Conservation (phyloP, 2,113 vertebrate species). For the Zingel zingel region DNA sequence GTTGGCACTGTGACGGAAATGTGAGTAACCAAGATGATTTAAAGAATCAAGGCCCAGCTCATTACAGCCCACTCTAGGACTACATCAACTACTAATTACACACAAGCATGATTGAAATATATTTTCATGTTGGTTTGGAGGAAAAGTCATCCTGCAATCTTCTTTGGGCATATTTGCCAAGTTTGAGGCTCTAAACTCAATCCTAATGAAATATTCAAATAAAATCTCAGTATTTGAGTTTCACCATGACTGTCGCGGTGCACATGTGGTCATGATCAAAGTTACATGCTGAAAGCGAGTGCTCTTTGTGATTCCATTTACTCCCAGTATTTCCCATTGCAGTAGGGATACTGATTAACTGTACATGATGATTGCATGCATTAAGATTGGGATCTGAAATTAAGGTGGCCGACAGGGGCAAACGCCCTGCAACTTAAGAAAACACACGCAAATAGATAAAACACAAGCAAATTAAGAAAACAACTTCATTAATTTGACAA, state of each 20-base stretch:
- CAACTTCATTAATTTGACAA: too few relatives aligned
- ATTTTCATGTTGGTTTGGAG: neutral
- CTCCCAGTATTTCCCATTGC: neutral
- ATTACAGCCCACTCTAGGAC: constrained; percentile 2
- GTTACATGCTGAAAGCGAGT: neutral
- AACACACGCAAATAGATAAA: too few relatives aligned
- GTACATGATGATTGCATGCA: neutral
- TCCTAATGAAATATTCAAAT: neutral
- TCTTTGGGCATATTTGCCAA: constrained; percentile 14
- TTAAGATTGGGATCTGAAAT: constrained; percentile 2
- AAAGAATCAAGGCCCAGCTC: constrained; percentile 8
- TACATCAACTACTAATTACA: constrained; percentile 26
- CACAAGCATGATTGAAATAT: constrained; percentile 14
- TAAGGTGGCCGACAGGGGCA: too few relatives aligned
- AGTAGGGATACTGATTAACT: neutral
- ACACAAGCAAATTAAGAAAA: too few relatives aligned
- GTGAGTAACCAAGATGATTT: constrained; percentile 9
- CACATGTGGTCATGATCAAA: constrained; percentile 27
- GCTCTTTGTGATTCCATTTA: neutral
- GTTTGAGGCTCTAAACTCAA: constrained; percentile 14
- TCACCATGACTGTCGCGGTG: neutral
- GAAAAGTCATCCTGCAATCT: neutral
- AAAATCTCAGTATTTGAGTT: neutral
- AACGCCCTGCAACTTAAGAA: too few relatives aligned
- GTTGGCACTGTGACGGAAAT: constrained; percentile 16